phyloP scores from a whole-genome alignment of 2,888 invertebrate species.

The Thumatha senex region DNA sequence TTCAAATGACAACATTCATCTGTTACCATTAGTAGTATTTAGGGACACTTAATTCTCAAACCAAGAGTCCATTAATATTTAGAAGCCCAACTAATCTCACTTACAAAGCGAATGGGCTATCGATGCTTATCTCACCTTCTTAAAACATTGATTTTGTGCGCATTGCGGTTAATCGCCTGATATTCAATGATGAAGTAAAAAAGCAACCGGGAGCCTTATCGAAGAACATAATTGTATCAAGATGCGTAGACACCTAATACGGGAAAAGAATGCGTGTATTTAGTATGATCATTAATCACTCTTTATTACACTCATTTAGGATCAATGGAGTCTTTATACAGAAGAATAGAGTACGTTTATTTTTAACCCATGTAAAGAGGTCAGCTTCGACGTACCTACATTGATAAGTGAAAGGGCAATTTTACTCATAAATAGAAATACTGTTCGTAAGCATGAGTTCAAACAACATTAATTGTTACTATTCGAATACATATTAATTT shows the following conservation, averaged over 20 bases:
- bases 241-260: slow-evolving; percentile 30
- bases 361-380: slow-evolving; percentile 51
- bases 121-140: too few species aligned
- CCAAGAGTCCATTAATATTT: too few species aligned
- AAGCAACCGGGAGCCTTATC: too few species aligned
- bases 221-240: slow-evolving; percentile 36
- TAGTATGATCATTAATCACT: slow-evolving; percentile 62
- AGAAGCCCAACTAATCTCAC: too few species aligned
- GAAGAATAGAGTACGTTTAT: slow-evolving; percentile 56
- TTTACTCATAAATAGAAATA: slow-evolving; percentile 16
- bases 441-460: not conserved
- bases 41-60: too few species aligned
- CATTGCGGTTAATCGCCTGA: too few species aligned
- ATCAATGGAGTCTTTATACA: slow-evolving; percentile 65
- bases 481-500: not conserved
- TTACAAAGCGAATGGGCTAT: too few species aligned
- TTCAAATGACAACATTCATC: too few species aligned
- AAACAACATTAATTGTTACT: not conserved
- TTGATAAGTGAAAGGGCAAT: slow-evolving; percentile 39
- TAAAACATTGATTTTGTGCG: too few species aligned
- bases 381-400: slow-evolving; percentile 35
- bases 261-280: slow-evolving; percentile 46
- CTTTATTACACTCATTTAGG: slow-evolving; percentile 61
- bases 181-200: too few species aligned
- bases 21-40: too few species aligned